These are phyloP conservation scores for Terrapene triunguis DNA, from an alignment of 2,113 vertebrate genomes.

Conservation along the genomic window DNA sequence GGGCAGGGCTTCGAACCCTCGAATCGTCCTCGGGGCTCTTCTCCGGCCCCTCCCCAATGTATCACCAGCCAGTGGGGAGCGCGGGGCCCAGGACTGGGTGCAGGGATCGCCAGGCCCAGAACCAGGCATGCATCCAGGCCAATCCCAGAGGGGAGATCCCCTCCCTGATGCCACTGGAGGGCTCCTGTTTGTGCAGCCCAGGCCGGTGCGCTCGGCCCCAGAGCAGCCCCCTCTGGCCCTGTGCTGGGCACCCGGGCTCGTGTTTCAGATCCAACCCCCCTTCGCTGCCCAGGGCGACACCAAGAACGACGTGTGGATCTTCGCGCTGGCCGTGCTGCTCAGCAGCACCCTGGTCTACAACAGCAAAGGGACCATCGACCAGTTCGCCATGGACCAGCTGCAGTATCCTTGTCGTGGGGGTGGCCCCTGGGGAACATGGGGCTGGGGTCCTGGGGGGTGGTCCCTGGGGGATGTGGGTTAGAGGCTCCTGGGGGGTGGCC, in stretches of 20 bases:
- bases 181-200: not conserved
- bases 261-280: not conserved
- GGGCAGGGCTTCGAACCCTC: no score
- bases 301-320: slow-evolving; percentile 57
- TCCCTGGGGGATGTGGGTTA: no score
- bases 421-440: not conserved
- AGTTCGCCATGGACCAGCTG: not conserved
- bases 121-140: no score
- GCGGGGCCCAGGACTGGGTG: no score
- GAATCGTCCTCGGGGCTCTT: no score
- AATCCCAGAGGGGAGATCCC: not conserved
- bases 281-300: slow-evolving; percentile 42
- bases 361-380: slow-evolving; percentile 10
- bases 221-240: not conserved
- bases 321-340: slow-evolving; percentile 43
- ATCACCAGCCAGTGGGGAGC: no score
- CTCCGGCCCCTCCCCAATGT: no score
- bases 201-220: no score
- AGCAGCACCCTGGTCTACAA: slow-evolving; percentile 76
- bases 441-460: not conserved
- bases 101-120: no score
- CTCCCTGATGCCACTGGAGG: no score
- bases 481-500: not conserved
- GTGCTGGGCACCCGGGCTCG: not conserved
- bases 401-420: not conserved